phyloP scores from a whole-genome alignment of 2,113 vertebrate genomes.

The Eublepharis macularius region DNA sequence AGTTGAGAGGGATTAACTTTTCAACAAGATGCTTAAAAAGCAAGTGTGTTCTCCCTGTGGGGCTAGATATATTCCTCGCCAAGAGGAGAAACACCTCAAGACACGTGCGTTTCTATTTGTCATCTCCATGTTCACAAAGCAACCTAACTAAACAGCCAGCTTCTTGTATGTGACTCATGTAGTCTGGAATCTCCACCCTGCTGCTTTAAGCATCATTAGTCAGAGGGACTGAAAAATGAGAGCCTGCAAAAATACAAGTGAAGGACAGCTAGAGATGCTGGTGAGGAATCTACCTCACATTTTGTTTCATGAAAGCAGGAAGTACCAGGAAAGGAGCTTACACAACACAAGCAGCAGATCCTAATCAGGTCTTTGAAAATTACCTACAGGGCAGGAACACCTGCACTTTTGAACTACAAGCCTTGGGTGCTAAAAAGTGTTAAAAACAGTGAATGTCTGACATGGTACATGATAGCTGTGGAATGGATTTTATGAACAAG shows the following conservation, averaged over 20 bases:
- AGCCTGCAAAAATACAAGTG: background rate
- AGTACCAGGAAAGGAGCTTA: background rate
- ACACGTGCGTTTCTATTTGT: background rate
- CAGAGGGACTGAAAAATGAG: conserved; percentile 9
- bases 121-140: background rate
- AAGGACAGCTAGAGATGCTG: background rate
- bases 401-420: background rate
- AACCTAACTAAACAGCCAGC: background rate
- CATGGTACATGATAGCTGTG: background rate
- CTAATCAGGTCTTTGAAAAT: background rate
- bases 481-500: background rate
- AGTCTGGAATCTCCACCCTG: background rate
- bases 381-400: background rate
- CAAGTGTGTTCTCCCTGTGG: background rate
- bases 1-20: background rate
- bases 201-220: conserved; percentile 9
- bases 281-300: background rate
- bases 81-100: conserved; percentile 15
- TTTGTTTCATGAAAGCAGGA: conserved; percentile 2
- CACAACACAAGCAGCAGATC: background rate
- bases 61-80: conserved; percentile 7
- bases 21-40: background rate
- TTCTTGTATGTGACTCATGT: background rate
- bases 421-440: background rate
- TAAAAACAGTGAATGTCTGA: background rate